These are phyloP conservation scores for Picus viridis DNA, from an alignment of 2,797 vertebrate genomes.

Conservation along the genomic window DNA sequence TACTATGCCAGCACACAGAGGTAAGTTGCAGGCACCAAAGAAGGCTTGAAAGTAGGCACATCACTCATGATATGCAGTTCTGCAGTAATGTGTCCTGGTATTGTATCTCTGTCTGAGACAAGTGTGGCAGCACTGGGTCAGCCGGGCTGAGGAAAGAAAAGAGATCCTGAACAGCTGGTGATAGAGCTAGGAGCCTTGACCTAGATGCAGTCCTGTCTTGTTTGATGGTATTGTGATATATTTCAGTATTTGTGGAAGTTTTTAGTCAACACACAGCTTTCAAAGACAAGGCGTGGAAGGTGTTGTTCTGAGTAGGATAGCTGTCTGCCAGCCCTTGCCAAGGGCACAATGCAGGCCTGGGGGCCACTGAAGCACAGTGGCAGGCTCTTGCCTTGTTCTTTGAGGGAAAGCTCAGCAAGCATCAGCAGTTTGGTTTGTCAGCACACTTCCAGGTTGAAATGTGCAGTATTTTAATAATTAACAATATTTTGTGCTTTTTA, in stretches of 20 bases:
- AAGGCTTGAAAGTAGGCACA: neutral
- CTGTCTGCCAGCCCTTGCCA: neutral
- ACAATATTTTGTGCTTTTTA: neutral
- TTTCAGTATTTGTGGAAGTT: neutral
- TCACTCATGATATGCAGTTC: neutral
- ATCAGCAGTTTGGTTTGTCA: neutral
- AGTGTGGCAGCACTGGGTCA: neutral
- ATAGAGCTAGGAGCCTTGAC: neutral
- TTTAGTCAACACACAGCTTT: neutral
- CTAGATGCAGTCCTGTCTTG: neutral
- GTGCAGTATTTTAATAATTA: neutral
- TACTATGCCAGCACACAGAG: neutral
- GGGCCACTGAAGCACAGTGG: neutral
- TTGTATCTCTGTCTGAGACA: neutral
- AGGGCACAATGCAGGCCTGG: neutral
- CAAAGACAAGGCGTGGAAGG: neutral
- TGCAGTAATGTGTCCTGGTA: fast-evolving
- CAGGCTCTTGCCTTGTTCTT: neutral
- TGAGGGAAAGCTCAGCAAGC: neutral
- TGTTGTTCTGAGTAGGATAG: neutral
- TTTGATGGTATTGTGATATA: neutral
- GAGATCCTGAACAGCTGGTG: neutral
- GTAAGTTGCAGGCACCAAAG: neutral
- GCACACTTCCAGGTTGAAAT: neutral
- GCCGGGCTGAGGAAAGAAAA: neutral